Evolutionary conservation across 2,113 vertebrate species (phyloP).

Genomic region (Callipepla californica): DNA sequence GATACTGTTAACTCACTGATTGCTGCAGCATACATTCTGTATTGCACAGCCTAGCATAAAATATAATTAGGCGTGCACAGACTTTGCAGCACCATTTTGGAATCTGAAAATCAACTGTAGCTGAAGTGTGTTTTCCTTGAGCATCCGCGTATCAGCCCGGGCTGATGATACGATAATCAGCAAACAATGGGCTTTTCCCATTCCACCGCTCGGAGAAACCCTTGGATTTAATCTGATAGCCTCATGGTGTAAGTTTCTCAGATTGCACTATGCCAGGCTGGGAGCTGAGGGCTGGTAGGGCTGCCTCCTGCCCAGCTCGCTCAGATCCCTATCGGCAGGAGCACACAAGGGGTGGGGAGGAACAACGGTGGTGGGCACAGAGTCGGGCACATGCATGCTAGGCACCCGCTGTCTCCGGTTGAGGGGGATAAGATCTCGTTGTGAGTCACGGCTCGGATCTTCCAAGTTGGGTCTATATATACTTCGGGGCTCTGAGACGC

Average conservation of each 20-base stretch:
- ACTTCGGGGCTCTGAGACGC: not conserved
- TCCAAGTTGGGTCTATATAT: conserved; percentile 33
- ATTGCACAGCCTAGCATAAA: conserved; percentile 86
- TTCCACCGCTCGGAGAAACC: conserved; percentile 67
- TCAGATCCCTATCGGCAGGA: conserved; percentile 62
- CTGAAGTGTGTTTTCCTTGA: conserved; percentile 80
- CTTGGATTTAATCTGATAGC: conserved; percentile 77
- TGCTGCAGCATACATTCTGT: conserved; percentile 85
- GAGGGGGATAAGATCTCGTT: conserved; percentile 62
- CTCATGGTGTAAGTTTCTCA: conserved; percentile 48
- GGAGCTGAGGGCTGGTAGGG: conserved; percentile 70
- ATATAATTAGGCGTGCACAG: conserved; percentile 84
- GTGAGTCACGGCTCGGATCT: conserved; percentile 68
- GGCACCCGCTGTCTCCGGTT: conserved; percentile 57
- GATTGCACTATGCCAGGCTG: conserved; percentile 52
- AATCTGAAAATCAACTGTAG: conserved; percentile 84
- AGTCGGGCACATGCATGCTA: conserved; percentile 55
- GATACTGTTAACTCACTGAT: conserved; percentile 92
- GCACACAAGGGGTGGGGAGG: conserved; percentile 55
- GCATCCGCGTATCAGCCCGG: conserved; percentile 72
- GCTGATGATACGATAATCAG: conserved; percentile 76
- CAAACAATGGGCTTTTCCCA: conserved; percentile 79
- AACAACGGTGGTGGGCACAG: conserved; percentile 60
- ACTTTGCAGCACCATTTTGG: conserved; percentile 84
- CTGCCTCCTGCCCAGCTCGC: conserved; percentile 64